These are phyloP conservation scores for Dreissena rostriformis DNA, from an alignment of 1,140 invertebrate genomes.

Conservation along the genomic window DNA sequence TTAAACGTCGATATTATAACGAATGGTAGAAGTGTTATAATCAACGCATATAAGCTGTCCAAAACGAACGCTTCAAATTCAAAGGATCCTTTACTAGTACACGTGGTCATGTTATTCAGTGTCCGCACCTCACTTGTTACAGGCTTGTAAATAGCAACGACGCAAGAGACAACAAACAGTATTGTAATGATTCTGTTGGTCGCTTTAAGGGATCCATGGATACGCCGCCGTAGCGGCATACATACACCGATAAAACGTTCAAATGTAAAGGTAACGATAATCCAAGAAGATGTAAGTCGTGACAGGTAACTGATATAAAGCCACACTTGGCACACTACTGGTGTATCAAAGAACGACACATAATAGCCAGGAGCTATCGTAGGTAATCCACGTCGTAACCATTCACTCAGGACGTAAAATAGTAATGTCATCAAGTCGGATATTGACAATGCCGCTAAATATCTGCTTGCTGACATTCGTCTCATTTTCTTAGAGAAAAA, in stretches of 20 bases:
- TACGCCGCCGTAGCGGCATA: constrained; percentile 61
- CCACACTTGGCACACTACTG: constrained; percentile 73
- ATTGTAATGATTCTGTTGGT: constrained; percentile 58
- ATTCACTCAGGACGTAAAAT: constrained; percentile 38
- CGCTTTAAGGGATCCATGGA: background rate
- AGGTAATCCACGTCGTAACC: constrained; percentile 19
- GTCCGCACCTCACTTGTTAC: constrained; percentile 63
- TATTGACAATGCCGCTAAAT: constrained; percentile 31
- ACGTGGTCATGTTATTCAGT: constrained; percentile 35
- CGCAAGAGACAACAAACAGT: constrained; percentile 47
- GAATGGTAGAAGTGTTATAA: constrained; percentile 69
- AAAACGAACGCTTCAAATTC: constrained; percentile 62
- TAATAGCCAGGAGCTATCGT: background rate
- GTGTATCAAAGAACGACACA: constrained; percentile 59
- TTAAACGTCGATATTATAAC: constrained; percentile 65
- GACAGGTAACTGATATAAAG: constrained; percentile 71
- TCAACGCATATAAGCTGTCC: constrained; percentile 65
- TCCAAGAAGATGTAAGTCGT: constrained; percentile 76
- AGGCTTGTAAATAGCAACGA: constrained; percentile 72
- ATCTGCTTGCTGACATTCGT: constrained; percentile 30
- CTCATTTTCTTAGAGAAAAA: constrained; percentile 39
- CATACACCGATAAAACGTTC: constrained; percentile 78
- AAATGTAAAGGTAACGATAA: constrained; percentile 76
- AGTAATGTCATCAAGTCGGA: constrained; percentile 8
- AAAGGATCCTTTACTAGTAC: constrained; percentile 54